These are phyloP conservation scores for Ceratotherium simum DNA, from an alignment of 2,113 vertebrate species.

Conservation along the genomic window DNA sequence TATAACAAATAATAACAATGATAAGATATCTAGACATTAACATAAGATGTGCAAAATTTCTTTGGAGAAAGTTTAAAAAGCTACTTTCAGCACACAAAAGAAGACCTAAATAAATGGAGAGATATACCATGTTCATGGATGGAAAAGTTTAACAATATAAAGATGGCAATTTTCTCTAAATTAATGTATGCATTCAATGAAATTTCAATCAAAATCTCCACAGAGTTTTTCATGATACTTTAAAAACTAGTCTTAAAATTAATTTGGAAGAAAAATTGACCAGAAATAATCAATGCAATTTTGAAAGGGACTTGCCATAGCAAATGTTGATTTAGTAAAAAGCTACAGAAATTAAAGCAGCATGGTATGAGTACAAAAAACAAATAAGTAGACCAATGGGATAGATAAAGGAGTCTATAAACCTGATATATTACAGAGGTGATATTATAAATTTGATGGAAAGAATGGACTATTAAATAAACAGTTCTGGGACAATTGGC, in stretches of 20 bases:
- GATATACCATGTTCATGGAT: not conserved
- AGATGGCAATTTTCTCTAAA: slow-evolving; percentile 39
- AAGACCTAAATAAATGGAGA: not conserved
- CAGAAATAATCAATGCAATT: not conserved
- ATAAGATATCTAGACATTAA: not conserved
- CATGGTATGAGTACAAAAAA: not conserved
- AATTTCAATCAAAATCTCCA: slow-evolving; percentile 1
- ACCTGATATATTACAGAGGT: not conserved
- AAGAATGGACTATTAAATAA: not conserved
- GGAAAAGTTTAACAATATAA: not conserved
- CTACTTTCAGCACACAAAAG: not conserved
- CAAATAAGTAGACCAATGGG: not conserved
- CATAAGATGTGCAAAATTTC: not conserved
- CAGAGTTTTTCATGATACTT: not conserved
- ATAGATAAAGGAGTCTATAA: not conserved
- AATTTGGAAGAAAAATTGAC: not conserved
- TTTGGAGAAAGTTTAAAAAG: slow-evolving; percentile 9
- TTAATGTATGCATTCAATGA: not conserved
- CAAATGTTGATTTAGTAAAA: slow-evolving; percentile 16
- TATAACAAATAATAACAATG: not conserved
- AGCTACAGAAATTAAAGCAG: slow-evolving; percentile 22
- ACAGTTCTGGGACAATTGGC: not conserved
- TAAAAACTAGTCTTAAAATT: not conserved
- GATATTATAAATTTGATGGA: not conserved
- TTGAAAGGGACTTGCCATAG: not conserved